Base-by-base conservation (phyloP, 1,140 invertebrate species). In the Sipha flava region DNA sequence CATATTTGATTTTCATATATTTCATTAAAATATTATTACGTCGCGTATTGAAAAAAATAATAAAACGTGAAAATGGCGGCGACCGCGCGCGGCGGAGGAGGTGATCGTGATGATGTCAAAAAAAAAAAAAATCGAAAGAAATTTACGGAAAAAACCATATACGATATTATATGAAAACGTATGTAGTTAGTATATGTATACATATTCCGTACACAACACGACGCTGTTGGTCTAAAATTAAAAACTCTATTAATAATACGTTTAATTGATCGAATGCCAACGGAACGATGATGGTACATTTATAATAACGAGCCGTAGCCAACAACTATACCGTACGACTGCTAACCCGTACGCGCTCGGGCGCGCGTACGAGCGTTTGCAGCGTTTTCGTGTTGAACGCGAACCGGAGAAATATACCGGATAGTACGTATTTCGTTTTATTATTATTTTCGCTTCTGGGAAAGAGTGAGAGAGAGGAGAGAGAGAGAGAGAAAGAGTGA, bases 161-260 rank as follows among this genome's bases (percentile, higher is more conserved):
- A 70, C 34, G n/a, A 26, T 26, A 70, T 16, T 21, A 40, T 43
- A 29, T 40, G 4, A 4, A 40, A 40, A 40, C 23, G 26, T 66
- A 21, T 37, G n/a, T 34, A n/a, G 12, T 23, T 64, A 64, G 10
- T 64, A 64, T 40, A 37, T 40, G 40, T 64, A 64, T 64, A n/a
- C n/a, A 49, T n/a, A 49, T n/a, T n/a, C n/a, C 9, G 14, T n/a
- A 49, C n/a, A 68, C 40, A 68, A 70, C 23, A 47, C 66, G 43
- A 70, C 43, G 40, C 40, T 18, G 66, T 47, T n/a, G 66, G 66
- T 70, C 66, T 70, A 70, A 70, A 70, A 70, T 70, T 70, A 70
- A 70, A 70, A 70, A 70, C 66, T 70, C 66, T 70, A 70, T 70
- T 70, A 70, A 70, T 70, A 70, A 70, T 70, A 70, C 43, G 66